A percentile compares a stretch with the other conserved stretches of the same genome.
Evolutionary conservation across 2,113 vertebrate species (phyloP).

Genomic region (Piprites chloris): DNA sequence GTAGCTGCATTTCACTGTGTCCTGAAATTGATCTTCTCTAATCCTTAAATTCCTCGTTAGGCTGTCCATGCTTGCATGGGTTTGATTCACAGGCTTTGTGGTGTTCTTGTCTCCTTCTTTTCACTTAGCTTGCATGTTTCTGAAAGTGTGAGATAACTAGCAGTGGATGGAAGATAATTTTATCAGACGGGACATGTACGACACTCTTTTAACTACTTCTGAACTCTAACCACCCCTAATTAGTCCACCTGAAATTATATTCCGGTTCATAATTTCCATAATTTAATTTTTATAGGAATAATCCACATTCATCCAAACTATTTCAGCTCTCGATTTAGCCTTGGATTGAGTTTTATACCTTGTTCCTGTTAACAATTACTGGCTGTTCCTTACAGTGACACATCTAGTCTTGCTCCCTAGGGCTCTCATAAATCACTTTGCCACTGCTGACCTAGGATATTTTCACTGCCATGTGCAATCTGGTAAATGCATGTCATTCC

Average conservation of each 20-base stretch:
- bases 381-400: neutral
- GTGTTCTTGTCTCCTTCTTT: neutral
- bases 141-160: neutral
- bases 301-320: neutral
- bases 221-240: neutral
- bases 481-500: neutral
- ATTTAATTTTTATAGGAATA: neutral
- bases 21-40: slow-evolving; percentile 36
- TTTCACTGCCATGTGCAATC: neutral
- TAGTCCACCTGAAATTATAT: neutral
- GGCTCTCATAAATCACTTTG: neutral
- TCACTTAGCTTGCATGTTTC: neutral
- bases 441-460: neutral
- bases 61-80: neutral
- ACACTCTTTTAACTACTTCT: neutral
- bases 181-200: neutral
- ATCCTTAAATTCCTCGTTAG: slow-evolving; percentile 41
- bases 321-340: neutral
- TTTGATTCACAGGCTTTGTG: slow-evolving; percentile 4
- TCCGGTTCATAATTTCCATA: neutral
- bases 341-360: neutral
- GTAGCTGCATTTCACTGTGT: neutral
- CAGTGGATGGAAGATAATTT: neutral
- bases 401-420: neutral
- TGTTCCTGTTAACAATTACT: neutral